Percentiles rank a stretch among this genome's conserved stretches.
Evolutionary conservation across 2,888 invertebrate genomes (phyloP).

Genomic region (Campopleginae sp.): DNA sequence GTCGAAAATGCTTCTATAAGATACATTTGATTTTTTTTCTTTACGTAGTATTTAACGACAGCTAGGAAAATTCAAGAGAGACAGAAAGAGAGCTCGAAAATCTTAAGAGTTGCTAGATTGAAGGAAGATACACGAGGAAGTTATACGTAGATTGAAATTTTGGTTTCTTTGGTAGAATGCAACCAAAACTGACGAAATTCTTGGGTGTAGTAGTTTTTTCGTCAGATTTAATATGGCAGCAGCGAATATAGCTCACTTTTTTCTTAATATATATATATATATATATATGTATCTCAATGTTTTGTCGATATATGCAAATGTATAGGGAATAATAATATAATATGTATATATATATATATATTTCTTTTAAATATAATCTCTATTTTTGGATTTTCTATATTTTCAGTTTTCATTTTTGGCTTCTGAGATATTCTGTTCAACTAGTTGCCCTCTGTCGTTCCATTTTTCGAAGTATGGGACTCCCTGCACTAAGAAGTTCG

Average conservation of each 20-base stretch:
- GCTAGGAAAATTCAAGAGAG: slow-evolving; percentile 57
- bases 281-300: slow-evolving; percentile 28
- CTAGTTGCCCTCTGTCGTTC: slow-evolving; percentile 46
- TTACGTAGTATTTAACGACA: slow-evolving; percentile 53
- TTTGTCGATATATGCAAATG: slow-evolving; percentile 41
- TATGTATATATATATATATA: slow-evolving; percentile 54
- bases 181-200: slow-evolving; percentile 15
- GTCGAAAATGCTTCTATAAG: slow-evolving; percentile 28
- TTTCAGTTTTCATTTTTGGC: slow-evolving; percentile 18
- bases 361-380: slow-evolving; percentile 77
- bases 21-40: slow-evolving; percentile 52
- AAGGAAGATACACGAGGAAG: slow-evolving; percentile 60
- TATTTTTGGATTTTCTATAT: slow-evolving; percentile 72
- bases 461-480: slow-evolving; percentile 42
- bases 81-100: slow-evolving; percentile 58
- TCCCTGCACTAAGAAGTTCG: slow-evolving; percentile 25
- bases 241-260: slow-evolving; percentile 71
- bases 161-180: slow-evolving; percentile 66
- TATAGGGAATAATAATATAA: slow-evolving; percentile 66
- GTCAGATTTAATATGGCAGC: slow-evolving; percentile 7
- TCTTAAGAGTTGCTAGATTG: slow-evolving; percentile 47
- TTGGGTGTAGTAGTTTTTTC: not conserved
- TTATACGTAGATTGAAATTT: slow-evolving; percentile 57
- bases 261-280: slow-evolving; percentile 61
- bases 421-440: slow-evolving; percentile 57